Base-by-base conservation (phyloP, 2,797 vertebrate genomes). In the Hemitrygon akajei region DNA sequence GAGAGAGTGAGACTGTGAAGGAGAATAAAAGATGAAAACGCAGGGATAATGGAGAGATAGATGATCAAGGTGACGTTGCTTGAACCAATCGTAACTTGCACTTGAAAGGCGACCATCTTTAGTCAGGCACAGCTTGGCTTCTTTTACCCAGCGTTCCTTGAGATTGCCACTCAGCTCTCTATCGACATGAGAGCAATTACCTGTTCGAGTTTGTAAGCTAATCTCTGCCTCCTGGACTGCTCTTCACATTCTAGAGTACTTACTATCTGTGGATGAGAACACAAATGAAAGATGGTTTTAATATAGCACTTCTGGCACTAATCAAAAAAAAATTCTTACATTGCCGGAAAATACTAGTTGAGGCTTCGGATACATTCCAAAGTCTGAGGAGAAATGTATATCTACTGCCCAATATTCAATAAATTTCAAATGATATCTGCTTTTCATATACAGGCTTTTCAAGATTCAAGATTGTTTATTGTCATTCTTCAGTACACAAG, bases 101-200 rank as follows among this genome's bases (percentile, higher is more conserved):
- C 97, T 97, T 98, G 96, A 97, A 98, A 97, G 97, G 97, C 97
- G 98, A 98, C 97, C 97, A 98, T 98, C 97, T 98, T 98, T 97
- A 98, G 98, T 99, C 98, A 99, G 99, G 99, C 99, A 99, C 99
- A 97, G 98, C 98, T 98, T 98, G 99, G 99, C 99, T 98, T 99
- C 97, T 98, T 98, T 96, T 97, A 96, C 98, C 98, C 98, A 98
- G 98, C 97, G 96, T 97, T 96, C 97, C 98, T 98, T 98, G 98
- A 98, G 98, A 98, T 98, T 97, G 97, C 95, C 97, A 98, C 98
- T 99, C 99, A 99, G 98, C 98, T 99, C 97, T 99, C 98, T 98
- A 99, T 97, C 97, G 98, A 99, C 98, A 99, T 98, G 97, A 98
- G 97, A 97, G 97, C 97, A 97, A 99, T 98, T 98, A 99, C 98